Base-by-base conservation (phyloP, 2,888 invertebrate species). In the Drosophila nigritarsus region DNA sequence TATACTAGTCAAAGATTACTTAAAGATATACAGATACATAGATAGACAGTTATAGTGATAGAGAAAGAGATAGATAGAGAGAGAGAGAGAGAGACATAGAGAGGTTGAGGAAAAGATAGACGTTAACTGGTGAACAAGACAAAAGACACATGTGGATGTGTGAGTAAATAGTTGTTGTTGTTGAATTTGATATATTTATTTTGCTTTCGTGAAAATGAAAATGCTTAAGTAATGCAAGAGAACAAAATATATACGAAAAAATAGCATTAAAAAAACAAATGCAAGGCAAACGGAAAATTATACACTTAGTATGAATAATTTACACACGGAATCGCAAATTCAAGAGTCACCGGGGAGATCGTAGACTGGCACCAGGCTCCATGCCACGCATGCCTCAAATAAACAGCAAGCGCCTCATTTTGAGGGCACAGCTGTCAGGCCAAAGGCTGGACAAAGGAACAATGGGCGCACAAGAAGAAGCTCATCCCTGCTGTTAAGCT, bases 91-190 rank as follows among this genome's bases (percentile, higher is more conserved):
- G 29, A 27, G 27, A 66, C 15, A 67, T 50, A 60, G 13, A 72
- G 65, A 78, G 36, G 65, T 29, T 40, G 29, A 58, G 69, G 34
- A 42, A 68, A 42, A 73, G 32, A 67, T 36, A 77, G 77, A 85
- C 77, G 58, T 80, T 88, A 87, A 86, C 90, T 89, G 90, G 92
- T 92, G 92, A 92, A 83, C 92, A 93, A 92, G 91, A 92, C 93
- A 92, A 93, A 91, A 92, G 90, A 92, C 92, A 90, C 90, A 92
- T 92, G 92, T 67, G 68, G 91, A 88, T 86, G 84, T 92, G 91
- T 91, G 91, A 92, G 92, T 91, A 91, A 91, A 90, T 91, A 64
- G 42, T 78, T 72, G 56, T 78, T 84, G 73, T 40, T 72, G 77
- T 71, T 76, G 55, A 60, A 69, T 72, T 73, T 61, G 62, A 76